Base-by-base conservation (phyloP, 2,888 invertebrate genomes). In the Tromatobia lineatoria region DNA sequence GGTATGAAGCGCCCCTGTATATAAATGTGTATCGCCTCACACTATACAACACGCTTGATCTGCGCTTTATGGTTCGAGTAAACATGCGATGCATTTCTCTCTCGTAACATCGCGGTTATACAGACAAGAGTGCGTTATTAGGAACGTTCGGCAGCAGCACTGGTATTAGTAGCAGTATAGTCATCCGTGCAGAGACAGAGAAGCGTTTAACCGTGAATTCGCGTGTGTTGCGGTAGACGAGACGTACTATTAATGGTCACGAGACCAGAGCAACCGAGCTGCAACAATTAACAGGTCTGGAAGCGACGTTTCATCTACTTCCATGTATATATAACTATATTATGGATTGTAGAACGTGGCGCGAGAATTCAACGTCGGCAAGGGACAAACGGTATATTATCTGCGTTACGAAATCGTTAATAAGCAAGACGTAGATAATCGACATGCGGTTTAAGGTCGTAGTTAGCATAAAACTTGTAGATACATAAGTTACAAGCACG, bases 361-460 rank as follows among this genome's bases (percentile, higher is more conserved):
- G 25, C 42, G 18, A 7, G 50, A 50, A n/a, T 18, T 50, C 18
- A 47, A 38, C 50, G 67, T 59, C 23, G 23, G 1, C 54, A 20
- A 20, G 8, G 3, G 57, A 25, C 23, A 54, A 54, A 54, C 57
- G 4, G 15, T 25, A 25, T 57, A 57, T 71, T 18, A n/a, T 47
- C 25, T 25, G 38, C 66, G 73, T 67, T 73, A 50, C 69, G 50
- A 77, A 73, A 82, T 77, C 50, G 25, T 73, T 64, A 45, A 71
- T 71, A 71, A 77, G 23, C 76, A 47, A 11, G 18, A 47, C 38
- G 42, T 57, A 23, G 81, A 82, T 66, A 77, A 82, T 77, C 71
- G 71, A 20, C 71, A 76, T 57, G 81, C 59, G 61, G 45, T 45
- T 66, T 71, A 82, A 69, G 57, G 57, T 57, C 47, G 45, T 20